Evolutionary conservation across 1,140 invertebrate genomes (phyloP).

Genomic region (Potamilus streckersoni): DNA sequence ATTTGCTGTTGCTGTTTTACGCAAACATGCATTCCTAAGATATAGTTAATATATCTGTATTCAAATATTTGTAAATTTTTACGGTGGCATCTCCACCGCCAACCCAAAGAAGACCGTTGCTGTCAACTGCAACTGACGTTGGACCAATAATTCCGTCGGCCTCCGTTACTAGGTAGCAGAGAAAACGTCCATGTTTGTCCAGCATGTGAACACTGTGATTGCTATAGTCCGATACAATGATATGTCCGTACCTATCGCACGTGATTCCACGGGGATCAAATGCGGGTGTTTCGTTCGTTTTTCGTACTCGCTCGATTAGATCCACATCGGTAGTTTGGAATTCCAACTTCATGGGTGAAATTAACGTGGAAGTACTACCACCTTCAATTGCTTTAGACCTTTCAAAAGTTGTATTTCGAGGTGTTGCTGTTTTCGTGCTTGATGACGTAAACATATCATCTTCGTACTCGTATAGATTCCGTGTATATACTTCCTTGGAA

Average conservation of each 20-base stretch:
- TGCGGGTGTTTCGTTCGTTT: conserved; percentile 3
- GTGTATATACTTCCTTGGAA: conserved; percentile 14
- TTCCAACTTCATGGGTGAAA: neutral
- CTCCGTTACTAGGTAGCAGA: conserved; percentile 38
- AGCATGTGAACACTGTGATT: conserved; percentile 43
- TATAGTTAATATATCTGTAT: neutral
- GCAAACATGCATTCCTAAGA: neutral
- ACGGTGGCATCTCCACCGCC: conserved; percentile 26
- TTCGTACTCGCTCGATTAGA: conserved; percentile 2
- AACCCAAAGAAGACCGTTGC: conserved; percentile 30
- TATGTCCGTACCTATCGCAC: conserved; percentile 42
- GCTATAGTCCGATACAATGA: conserved; percentile 45
- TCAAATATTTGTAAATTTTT: conserved; percentile 24
- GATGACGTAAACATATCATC: conserved; percentile 12
- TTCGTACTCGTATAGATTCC: conserved; percentile 19
- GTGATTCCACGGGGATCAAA: conserved; percentile 39
- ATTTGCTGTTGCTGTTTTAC: too few relatives aligned
- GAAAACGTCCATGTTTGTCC: conserved; percentile 41
- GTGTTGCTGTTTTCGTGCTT: neutral
- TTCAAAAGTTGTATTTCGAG: neutral
- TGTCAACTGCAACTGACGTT: conserved; percentile 34
- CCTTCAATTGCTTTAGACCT: conserved; percentile 4
- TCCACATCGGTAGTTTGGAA: conserved; percentile 18
- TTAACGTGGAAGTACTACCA: conserved; percentile 12
- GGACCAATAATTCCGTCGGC: conserved; percentile 43